Conservation (phyloP, 1,140 invertebrate genomes). For the Drosophila simulans region DNA sequence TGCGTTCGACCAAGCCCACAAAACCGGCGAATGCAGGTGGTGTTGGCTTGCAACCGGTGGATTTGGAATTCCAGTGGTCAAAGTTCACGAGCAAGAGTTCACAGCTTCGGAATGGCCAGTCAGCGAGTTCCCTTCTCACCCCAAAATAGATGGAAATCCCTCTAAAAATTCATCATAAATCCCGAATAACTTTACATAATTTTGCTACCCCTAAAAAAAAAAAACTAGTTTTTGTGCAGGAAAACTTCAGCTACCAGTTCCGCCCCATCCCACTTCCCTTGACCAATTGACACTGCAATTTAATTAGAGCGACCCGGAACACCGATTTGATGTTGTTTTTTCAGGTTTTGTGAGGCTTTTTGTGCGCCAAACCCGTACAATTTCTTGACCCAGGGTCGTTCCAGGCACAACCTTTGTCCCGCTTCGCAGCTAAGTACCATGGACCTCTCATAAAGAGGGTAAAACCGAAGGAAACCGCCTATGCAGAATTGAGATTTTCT, state of each 20-base stretch:
- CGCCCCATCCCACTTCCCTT: slow-evolving; percentile 13
- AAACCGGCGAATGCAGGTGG: slow-evolving; percentile 38
- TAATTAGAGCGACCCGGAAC: slow-evolving; percentile 79
- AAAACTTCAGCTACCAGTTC: slow-evolving; percentile 48
- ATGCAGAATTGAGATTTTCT: slow-evolving; percentile 72
- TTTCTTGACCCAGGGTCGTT: slow-evolving; percentile 65
- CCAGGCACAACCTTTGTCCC: slow-evolving; percentile 73
- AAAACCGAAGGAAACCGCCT: slow-evolving; percentile 44
- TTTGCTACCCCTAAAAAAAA: slow-evolving; percentile 29
- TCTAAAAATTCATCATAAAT: slow-evolving; percentile 41
- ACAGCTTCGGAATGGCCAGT: slow-evolving; percentile 6
- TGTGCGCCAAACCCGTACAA: slow-evolving; percentile 36
- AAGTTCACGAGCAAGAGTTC: slow-evolving; percentile 38
- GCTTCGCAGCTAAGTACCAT: slow-evolving; percentile 55
- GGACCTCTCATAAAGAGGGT: slow-evolving; percentile 20
- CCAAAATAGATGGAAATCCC: slow-evolving; percentile 3
- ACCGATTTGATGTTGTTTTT: slow-evolving; percentile 67
- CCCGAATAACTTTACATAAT: slow-evolving; percentile 23
- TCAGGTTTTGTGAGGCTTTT: slow-evolving; percentile 59
- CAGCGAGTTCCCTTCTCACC: neutral
- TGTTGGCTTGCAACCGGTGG: slow-evolving; percentile 17
- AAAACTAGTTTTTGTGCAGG: slow-evolving; percentile 45
- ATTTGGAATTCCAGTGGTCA: slow-evolving; percentile 50
- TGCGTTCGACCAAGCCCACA: slow-evolving; percentile 46
- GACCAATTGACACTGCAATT: slow-evolving; percentile 77